Evolutionary conservation across 2,113 vertebrate species (phyloP), one percentile per base, ranked within the genome.

Genomic region (Kryptolebias marmoratus): DNA sequence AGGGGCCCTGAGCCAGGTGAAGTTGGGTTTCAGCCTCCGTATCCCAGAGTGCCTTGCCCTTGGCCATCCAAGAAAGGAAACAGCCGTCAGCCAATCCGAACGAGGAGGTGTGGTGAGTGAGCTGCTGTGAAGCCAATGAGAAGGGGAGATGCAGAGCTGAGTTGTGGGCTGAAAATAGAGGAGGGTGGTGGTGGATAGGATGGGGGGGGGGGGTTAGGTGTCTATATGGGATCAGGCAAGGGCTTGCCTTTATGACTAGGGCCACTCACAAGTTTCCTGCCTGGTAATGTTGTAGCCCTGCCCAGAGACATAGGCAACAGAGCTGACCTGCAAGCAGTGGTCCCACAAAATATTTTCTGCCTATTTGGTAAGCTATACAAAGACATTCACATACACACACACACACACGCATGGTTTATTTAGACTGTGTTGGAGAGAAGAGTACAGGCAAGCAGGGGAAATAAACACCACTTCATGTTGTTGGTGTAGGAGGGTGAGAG

Each of bases 191-290:
- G 81, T 64, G 74, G 65, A 13, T 60, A 73, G 53, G 62, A 86
- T 89, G 88, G 85, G 64, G 62, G 73, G 11, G 65, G 76, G 79
- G 62, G 69, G 85, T 90, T 90, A 90, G 91, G 93, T 92, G 90
- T 93, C 89, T 94, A 93, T 94, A 93, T 94, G 92, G 93, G 92
- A 93, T 94, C 92, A 94, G 93, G 93, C 93, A 92, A 94, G 91
- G 94, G 93, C 93, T 94, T 92, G 93, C 90, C 91, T 94, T 80
- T 90, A 90, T 92, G 90, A 92, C 93, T 87, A 91, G 91, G 92
- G 93, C 93, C 83, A 92, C 89, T 93, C 71, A 85, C 89, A 94
- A 93, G 94, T 94, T 94, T 94, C 92, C 92, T 88, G 91, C 87
- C 89, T 93, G 91, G 83, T 91, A 88, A 87, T 85, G 90, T 88